Evolutionary conservation across 2,888 invertebrate species (phyloP).

Genomic region (Oxycera nigricornis): DNA sequence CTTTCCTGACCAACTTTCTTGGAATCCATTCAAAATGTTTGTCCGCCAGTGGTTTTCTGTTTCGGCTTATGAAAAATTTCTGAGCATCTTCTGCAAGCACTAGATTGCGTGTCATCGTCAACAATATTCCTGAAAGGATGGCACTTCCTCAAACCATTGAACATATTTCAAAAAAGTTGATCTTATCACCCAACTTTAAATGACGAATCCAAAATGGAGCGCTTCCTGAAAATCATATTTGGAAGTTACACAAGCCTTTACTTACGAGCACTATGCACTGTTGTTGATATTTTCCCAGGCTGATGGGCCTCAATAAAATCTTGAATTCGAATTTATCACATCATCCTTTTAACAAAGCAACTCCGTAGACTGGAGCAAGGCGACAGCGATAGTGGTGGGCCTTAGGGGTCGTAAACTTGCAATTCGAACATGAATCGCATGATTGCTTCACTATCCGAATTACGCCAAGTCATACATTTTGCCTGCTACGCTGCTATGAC

Average conservation of each 20-base stretch:
- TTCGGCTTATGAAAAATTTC: too few relatives aligned
- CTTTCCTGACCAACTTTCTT: too few relatives aligned
- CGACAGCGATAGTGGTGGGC: background rate
- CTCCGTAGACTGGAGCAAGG: background rate
- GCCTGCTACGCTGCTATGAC: conserved; percentile 19
- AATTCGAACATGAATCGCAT: conserved; percentile 35
- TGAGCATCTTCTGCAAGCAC: background rate
- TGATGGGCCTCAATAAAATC: conserved; percentile 10
- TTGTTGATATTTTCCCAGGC: conserved; percentile 1
- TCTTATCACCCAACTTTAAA: background rate
- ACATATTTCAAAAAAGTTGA: background rate
- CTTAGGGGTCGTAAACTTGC: conserved; percentile 29
- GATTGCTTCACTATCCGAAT: conserved; percentile 26
- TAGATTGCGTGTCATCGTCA: background rate
- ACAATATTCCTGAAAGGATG: background rate
- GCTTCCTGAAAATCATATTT: background rate
- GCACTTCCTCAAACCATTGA: background rate
- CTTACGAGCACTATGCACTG: conserved; percentile 9
- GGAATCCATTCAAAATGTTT: too few relatives aligned
- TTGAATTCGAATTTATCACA: conserved; percentile 25
- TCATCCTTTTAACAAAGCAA: conserved; percentile 27
- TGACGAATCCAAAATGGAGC: background rate
- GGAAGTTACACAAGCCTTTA: background rate
- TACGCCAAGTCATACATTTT: background rate
- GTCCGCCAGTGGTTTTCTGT: background rate